Base-by-base conservation (phyloP, 1,140 invertebrate species). In the Dendroctonus ponderosae region DNA sequence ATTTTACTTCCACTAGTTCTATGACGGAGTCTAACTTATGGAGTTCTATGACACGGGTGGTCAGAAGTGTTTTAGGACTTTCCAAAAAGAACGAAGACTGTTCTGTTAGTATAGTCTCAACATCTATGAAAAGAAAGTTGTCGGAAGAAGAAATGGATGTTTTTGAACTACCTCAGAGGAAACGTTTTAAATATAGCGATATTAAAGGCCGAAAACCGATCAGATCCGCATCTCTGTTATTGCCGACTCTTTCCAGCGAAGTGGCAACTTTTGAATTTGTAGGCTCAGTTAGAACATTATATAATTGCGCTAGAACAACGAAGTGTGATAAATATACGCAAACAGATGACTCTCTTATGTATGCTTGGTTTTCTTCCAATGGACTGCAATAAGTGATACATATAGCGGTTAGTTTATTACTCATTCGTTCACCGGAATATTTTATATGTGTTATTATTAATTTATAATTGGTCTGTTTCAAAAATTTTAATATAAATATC, bases 141-240 rank as follows among this genome's bases (percentile, higher is more conserved):
- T 67, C 65, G 5, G 65, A 54, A 15, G 48, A 46, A 43, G 69
- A 68, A n/a, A 11, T 48, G 6, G 7, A 39, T 11, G 14, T 2
- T 15, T 8, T 64, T 12, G 53, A 64, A 37, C 56, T 15, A 2
- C 67, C 69, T n/a, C 39, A 44, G 49, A 39, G 56, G 7, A 74
- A 74, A 68, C 42, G 69, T n/a, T 70, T 72, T 66, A 74, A 74
- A 70, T 60, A 72, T 38, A 70, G 67, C n/a, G 71, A 74, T 7
- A 68, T 74, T 11, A 70, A 71, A 64, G 71, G 71, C 57, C 66
- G 73, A 5, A 41, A 59, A 61, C 59, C 73, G 6, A 72, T 74
- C 14, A 59, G 73, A 52, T 15, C 57, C n/a, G 4, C 15, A 64
- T 11, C 50, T 49, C 7, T 60, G 54, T 42, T 40, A 15, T 11